phyloP scores from a whole-genome alignment of 2,797 vertebrate species.

The Podargus strigoides region DNA sequence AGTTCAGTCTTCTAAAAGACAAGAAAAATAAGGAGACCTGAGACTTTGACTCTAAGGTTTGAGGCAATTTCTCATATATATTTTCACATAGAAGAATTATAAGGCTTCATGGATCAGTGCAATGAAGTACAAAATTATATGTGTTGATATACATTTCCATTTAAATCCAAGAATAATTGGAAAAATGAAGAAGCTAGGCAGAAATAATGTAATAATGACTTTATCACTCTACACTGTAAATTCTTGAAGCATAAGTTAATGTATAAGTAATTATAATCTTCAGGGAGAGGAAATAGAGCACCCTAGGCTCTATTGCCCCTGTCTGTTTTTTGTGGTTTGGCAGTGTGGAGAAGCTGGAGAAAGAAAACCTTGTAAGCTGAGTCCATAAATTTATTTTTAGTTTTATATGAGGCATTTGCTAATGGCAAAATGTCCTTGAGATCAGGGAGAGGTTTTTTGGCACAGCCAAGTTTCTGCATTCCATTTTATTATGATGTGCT shows the following conservation, averaged over 20 bases:
- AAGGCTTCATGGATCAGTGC: background rate
- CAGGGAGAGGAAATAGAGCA: background rate
- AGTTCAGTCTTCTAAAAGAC: background rate
- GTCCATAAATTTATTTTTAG: slow-evolving; percentile 6
- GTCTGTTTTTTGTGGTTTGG: background rate
- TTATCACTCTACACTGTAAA: background rate
- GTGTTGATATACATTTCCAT: background rate
- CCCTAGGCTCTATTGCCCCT: background rate
- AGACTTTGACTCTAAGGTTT: background rate
- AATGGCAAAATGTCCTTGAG: slow-evolving; percentile 47
- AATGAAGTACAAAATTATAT: background rate
- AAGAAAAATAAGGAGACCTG: background rate
- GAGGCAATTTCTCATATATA: background rate
- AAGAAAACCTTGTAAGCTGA: background rate
- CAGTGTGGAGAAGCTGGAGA: background rate
- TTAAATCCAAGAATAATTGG: background rate
- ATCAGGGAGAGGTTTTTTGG: background rate
- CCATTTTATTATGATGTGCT: slow-evolving; percentile 13
- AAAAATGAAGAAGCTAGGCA: background rate
- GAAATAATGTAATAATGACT: background rate
- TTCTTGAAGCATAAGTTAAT: background rate
- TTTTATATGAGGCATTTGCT: slow-evolving; percentile 14
- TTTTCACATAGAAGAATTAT: background rate
- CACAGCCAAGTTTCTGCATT: slow-evolving; percentile 1
- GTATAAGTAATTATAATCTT: background rate